phyloP scores from a whole-genome alignment of 2,888 invertebrate genomes.

The Callosobruchus maculatus region DNA sequence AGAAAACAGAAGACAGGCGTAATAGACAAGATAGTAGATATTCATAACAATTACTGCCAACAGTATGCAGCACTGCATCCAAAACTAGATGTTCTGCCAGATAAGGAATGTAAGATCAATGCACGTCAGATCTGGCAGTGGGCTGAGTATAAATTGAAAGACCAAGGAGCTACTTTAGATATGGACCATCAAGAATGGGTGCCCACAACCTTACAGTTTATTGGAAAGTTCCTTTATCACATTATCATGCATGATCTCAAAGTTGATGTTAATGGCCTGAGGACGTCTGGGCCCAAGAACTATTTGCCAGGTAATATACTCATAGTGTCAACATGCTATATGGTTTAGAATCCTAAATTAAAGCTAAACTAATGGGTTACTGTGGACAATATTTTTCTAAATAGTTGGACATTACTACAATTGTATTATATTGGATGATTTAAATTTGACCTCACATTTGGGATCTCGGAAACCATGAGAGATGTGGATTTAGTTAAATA shows the following conservation, averaged over 20 bases:
- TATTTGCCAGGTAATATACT: conserved; percentile 53
- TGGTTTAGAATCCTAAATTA: no score
- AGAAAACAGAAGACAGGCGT: conserved; percentile 64
- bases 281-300: conserved; percentile 55
- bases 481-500: no score
- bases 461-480: no score
- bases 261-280: conserved; percentile 71
- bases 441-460: no score
- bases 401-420: no score
- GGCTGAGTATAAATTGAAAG: conserved; percentile 51
- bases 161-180: conserved; percentile 36
- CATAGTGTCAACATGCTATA: no score
- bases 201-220: conserved; percentile 55
- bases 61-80: conserved; percentile 32
- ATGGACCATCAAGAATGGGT: conserved; percentile 63
- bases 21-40: conserved; percentile 57
- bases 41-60: conserved; percentile 42
- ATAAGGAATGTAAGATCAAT: conserved; percentile 46
- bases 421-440: no score
- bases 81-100: conserved; percentile 33
- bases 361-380: no score
- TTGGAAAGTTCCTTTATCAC: conserved; percentile 84
- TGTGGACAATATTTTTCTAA: no score
- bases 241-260: conserved; percentile 83
- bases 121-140: conserved; percentile 72